Conservation (phyloP, 2,113 vertebrate genomes). For the Plestiodon gilberti region DNA sequence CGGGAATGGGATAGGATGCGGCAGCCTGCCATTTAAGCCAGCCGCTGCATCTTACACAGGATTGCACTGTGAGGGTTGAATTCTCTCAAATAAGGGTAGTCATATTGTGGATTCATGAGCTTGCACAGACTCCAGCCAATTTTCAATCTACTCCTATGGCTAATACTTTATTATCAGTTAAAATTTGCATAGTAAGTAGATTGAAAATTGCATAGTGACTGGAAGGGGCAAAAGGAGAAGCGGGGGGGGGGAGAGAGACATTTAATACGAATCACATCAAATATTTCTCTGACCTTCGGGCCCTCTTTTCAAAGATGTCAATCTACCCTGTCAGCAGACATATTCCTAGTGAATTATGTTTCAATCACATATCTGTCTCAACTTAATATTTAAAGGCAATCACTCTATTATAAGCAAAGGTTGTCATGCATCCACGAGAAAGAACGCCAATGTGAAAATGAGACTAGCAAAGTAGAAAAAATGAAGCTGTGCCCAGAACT, state of each 20-base stretch:
- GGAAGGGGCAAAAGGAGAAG: background rate
- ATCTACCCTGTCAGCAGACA: background rate
- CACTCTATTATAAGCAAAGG: constrained; percentile 3
- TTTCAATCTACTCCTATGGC: background rate
- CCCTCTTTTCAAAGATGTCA: background rate
- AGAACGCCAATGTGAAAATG: background rate
- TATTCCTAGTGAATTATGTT: constrained; percentile 20
- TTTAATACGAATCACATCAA: background rate
- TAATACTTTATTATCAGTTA: background rate
- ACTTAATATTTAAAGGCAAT: constrained; percentile 30
- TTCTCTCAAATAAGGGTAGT: background rate
- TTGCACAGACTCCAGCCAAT: background rate
- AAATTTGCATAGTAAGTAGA: background rate
- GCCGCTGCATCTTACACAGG: no score
- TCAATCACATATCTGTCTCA: constrained; percentile 32
- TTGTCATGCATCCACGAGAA: constrained; percentile 1
- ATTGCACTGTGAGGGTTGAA: no score
- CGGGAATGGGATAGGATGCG: no score
- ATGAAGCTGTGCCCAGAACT: background rate
- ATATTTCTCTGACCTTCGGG: constrained; percentile 26
- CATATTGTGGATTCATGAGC: background rate
- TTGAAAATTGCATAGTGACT: no score
- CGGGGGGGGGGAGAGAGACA: background rate
- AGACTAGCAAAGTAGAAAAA: background rate
- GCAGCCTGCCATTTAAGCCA: no score